Conservation (phyloP, 2,113 vertebrate species). For the Indri indri region DNA sequence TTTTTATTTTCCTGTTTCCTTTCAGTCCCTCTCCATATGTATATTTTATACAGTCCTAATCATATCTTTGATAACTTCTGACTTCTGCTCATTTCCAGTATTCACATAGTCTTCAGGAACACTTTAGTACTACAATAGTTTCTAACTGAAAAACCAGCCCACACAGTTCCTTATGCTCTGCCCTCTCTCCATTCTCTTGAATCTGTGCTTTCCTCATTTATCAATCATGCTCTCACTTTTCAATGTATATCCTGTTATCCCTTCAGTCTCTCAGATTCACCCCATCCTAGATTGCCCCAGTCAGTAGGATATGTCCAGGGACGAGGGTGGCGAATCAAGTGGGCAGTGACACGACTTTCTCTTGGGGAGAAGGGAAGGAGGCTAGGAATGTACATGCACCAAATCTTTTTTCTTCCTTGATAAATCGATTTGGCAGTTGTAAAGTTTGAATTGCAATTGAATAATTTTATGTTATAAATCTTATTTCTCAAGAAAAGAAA, state of each 20-base stretch:
- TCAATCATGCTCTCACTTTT: neutral
- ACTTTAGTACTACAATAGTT: neutral
- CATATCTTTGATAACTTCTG: neutral
- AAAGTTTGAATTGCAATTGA: neutral
- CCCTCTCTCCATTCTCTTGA: neutral
- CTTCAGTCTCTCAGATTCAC: neutral
- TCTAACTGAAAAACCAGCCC: neutral
- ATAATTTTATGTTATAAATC: neutral
- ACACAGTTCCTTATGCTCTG: neutral
- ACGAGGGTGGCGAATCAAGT: neutral
- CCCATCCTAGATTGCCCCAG: neutral
- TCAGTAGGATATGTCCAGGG: neutral
- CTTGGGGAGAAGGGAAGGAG: neutral
- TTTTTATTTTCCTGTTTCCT: neutral
- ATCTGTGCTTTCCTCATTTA: neutral
- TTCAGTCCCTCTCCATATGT: neutral
- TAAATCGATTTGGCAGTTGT: neutral
- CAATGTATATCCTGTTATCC: neutral
- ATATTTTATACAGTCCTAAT: neutral
- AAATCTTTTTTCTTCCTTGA: neutral
- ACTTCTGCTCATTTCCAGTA: neutral
- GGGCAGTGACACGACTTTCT: neutral
- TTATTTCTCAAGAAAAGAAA: neutral
- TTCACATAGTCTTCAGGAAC: neutral
- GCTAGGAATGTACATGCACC: neutral